Conservation (phyloP, 2,888 invertebrate species). For the Ophion obscuratus region DNA sequence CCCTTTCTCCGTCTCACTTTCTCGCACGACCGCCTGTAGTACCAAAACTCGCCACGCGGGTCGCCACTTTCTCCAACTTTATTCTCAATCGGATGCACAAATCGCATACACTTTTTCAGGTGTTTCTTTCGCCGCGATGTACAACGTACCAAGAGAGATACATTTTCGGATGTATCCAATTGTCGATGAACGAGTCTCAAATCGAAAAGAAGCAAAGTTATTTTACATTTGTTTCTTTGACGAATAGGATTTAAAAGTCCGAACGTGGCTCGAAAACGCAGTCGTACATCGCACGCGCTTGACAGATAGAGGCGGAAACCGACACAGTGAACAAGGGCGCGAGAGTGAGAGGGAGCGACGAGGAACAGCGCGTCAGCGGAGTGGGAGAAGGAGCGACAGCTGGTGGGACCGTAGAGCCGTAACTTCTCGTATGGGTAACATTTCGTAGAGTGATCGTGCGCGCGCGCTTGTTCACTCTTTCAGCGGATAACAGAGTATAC, state of each 20-base stretch:
- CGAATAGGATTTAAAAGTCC: neutral
- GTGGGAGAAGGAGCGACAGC: slow-evolving; percentile 17
- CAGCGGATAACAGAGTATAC: neutral
- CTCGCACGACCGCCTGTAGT: neutral
- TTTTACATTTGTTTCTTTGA: neutral
- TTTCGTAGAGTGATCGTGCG: slow-evolving; percentile 50
- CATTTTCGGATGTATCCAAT: too few relatives aligned
- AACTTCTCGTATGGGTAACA: slow-evolving; percentile 64
- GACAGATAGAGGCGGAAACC: slow-evolving; percentile 4
- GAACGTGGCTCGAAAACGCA: neutral
- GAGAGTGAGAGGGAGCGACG: slow-evolving; percentile 5
- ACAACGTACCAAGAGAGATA: too few relatives aligned
- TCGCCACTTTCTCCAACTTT: neutral
- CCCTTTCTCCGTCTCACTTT: neutral
- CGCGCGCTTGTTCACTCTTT: neutral
- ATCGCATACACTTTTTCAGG: neutral
- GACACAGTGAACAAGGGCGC: neutral
- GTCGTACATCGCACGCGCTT: neutral
- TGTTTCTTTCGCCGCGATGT: neutral
- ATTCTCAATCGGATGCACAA: neutral
- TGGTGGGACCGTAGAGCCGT: slow-evolving; percentile 16
- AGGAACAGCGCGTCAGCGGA: neutral
- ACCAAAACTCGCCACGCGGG: neutral
- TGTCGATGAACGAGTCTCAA: too few relatives aligned
- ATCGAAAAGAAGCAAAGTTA: neutral